A percentile compares a stretch with the other conserved stretches of the same genome.
Evolutionary conservation across 1,140 invertebrate genomes (phyloP).

Genomic region (Micrasema minimum): DNA sequence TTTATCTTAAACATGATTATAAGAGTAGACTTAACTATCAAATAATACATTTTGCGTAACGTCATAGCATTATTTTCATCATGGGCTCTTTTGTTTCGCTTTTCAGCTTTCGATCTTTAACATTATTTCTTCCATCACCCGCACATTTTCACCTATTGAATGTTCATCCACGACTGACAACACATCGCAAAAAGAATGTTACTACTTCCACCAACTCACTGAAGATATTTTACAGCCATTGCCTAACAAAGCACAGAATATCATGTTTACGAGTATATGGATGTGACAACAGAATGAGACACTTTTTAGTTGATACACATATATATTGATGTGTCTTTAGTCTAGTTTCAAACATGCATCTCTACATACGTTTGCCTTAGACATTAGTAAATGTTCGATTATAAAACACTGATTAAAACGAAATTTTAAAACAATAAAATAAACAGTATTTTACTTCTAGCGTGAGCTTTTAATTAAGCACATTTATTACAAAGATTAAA

Average conservation of each 20-base stretch:
- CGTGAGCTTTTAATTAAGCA: too few species aligned
- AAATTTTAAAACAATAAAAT: too few species aligned
- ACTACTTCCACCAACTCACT: slow-evolving; percentile 6
- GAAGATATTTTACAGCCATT: slow-evolving; percentile 20
- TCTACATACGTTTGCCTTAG: too few species aligned
- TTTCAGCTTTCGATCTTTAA: slow-evolving; percentile 14
- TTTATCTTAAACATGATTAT: neutral
- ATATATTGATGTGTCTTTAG: neutral
- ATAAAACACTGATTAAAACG: too few species aligned
- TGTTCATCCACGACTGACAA: slow-evolving; percentile 20
- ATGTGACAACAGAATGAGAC: neutral
- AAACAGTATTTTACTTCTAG: too few species aligned
- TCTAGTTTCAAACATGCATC: slow-evolving; percentile 1
- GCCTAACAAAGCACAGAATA: neutral
- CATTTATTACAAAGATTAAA: too few species aligned
- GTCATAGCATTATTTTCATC: slow-evolving; percentile 17
- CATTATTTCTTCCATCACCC: neutral
- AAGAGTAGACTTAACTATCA: neutral
- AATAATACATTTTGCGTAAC: slow-evolving; percentile 24
- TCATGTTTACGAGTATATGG: neutral
- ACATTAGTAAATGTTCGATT: too few species aligned
- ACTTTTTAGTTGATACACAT: neutral
- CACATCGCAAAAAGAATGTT: slow-evolving; percentile 20
- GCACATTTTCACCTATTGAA: slow-evolving; percentile 3
- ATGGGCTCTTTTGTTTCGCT: slow-evolving; percentile 24